Conservation (phyloP, 2,113 vertebrate species). For the Gopherus evgoodei region DNA sequence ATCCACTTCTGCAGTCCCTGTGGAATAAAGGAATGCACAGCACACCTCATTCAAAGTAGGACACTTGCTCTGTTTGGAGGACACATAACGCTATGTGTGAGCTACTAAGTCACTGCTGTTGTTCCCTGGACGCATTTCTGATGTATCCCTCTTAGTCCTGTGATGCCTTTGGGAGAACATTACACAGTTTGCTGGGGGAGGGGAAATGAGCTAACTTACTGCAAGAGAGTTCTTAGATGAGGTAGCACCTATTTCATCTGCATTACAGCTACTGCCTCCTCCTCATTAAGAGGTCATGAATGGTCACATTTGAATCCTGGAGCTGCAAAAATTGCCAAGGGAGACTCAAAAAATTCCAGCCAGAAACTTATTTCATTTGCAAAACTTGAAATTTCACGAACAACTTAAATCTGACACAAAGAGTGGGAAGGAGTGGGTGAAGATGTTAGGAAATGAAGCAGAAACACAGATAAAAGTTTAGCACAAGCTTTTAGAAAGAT, state of each 20-base stretch:
- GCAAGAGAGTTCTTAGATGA: neutral
- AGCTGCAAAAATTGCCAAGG: constrained; percentile 62
- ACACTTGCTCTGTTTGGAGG: neutral
- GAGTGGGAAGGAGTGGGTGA: constrained; percentile 27
- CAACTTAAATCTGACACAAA: constrained; percentile 50
- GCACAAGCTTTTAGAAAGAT: constrained; percentile 47
- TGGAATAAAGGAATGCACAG: neutral
- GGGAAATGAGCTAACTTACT: neutral
- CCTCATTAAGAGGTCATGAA: constrained; percentile 58
- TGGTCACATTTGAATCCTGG: constrained; percentile 28
- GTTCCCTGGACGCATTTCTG: neutral
- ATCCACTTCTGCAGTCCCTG: neutral
- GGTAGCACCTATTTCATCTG: constrained; percentile 40
- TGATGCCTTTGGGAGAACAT: neutral
- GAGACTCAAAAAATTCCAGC: constrained; percentile 57
- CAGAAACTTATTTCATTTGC: constrained; percentile 62
- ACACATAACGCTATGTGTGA: neutral
- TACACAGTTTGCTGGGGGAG: neutral
- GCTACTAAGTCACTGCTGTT: neutral
- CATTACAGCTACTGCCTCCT: constrained; percentile 30
- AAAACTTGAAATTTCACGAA: constrained; percentile 62
- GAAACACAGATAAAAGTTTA: constrained; percentile 57
- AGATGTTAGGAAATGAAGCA: neutral
- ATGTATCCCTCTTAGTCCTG: neutral
- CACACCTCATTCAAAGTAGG: neutral